Base-by-base conservation (phyloP, 2,113 vertebrate genomes). In the Paracanthobrama guichenoti region DNA sequence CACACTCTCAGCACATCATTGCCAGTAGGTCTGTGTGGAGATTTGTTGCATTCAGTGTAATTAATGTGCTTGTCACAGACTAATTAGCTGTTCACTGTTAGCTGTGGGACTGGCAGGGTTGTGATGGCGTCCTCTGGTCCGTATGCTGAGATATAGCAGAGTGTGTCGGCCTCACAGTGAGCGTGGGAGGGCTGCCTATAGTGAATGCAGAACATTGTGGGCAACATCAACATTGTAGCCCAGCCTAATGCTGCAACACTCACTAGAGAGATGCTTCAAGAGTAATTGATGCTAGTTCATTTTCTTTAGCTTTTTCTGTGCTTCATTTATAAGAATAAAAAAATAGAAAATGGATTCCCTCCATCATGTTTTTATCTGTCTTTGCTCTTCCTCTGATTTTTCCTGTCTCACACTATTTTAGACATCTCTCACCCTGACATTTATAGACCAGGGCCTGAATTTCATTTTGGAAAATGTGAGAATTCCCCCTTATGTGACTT, bases 41-140 rank as follows among this genome's bases (percentile, higher is more conserved):
- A 26, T 73, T 39, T 53, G 42, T 64, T 81, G 22, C n/a, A 42
- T 76, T 75, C 26, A n/a, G 62, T 72, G 35, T 81, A 84, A 87
- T 84, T 82, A 82, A 84, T 62, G 81, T 50, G 39, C 60, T 64
- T 64, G 78, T 72, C 78, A 10, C 8, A 55, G 67, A 39, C 28
- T 81, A 72, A 74, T 60, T 48, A 75, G 62, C 12, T 50, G 9
- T 3, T 50, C 26, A 60, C 16, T 44, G 42, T 82, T 60, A 42
- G 78, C 78, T 77, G 16, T 75, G 71, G 46, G 35, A 57, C 44
- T 44, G 79, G 7, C 84, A 75, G 78, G 69, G 57, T 75, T 82
- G 48, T 73, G 16, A 62, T 28, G 35, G 46, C 2, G 31, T 14
- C 22, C 69, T 22, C 60, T 42, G 7, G 42, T 66, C 64, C 66